Evolutionary conservation across 2,113 vertebrate species (phyloP), one percentile per base, ranked within the genome.

Genomic region (Onychostruthus taczanowskii): DNA sequence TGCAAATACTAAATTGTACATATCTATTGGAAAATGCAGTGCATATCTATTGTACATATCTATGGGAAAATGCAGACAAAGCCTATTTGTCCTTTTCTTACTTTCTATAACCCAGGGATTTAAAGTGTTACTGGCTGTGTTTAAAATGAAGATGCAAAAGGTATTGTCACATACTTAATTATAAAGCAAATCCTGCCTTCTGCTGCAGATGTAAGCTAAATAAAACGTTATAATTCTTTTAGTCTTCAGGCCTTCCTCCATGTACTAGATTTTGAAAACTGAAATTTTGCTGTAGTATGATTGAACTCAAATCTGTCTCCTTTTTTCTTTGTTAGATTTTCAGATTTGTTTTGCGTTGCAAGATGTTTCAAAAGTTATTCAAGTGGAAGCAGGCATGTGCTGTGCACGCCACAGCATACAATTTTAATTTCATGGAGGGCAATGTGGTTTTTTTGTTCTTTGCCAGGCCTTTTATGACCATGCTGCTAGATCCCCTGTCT

Each of bases 341-440:
- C 6, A 15, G 63, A 68, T 81, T 59, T 82, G 49, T 68, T 87
- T 73, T 84, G 79, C 33, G 3, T 64, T 68, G 37, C 37, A 64
- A 75, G 72, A 82, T 50, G 64, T 74, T 91, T 91, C 55, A 47
- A 11, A 63, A 93, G 90, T 93, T 62, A 80, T 22, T 94, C 52
- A 66, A 59, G 88, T 75, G 79, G 93, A 96, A 97, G 84, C 74
- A 82, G 59, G 58, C 86, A 39, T 90, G 86, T 92, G 90, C 83
- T 88, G 63, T 79, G 49, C 41, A 74, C 1, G 0, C 92, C 82
- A 41, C 68, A 53, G 76, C 79, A 78, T 90, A 90, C 76, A 90
- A 90, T 96, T 95, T 95, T 94, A 93, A 95, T 94, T 94, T 96
- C 74, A 84, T 79, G 81, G 80, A n/a, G 68, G 92, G 69, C 93